phyloP scores from a whole-genome alignment of 2,888 invertebrate species.

The Drosophila barbarae region DNA sequence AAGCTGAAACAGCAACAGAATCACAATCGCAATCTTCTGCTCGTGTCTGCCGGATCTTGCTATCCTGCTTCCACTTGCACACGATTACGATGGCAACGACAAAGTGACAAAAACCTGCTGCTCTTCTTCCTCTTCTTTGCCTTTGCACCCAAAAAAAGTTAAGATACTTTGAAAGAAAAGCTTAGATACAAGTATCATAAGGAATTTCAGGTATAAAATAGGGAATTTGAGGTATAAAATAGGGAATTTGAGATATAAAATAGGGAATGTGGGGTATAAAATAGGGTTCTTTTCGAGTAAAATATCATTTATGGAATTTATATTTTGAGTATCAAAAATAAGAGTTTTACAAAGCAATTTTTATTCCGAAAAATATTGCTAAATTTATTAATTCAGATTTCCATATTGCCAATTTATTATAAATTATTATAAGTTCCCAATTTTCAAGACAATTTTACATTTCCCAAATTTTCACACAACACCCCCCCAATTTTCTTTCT shows the following conservation, averaged over 20 bases:
- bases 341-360: background rate
- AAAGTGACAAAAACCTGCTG: constrained; percentile 57
- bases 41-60: constrained; percentile 1
- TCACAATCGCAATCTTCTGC: constrained; percentile 37
- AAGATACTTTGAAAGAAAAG: constrained; percentile 3
- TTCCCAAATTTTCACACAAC: too few species aligned
- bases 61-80: constrained; percentile 13
- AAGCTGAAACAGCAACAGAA: constrained; percentile 38
- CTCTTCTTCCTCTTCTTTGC: constrained; percentile 42
- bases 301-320: background rate
- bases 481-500: background rate
- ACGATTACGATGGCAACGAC: constrained; percentile 64
- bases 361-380: background rate
- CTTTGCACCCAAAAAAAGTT: constrained; percentile 50
- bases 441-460: background rate
- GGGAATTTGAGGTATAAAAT: background rate
- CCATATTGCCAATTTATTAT: too few species aligned
- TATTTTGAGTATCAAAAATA: background rate
- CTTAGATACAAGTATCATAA: too few species aligned
- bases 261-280: background rate
- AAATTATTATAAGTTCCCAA: too few species aligned
- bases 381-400: too few species aligned
- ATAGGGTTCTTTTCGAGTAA: background rate
- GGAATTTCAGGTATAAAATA: background rate
- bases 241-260: too few species aligned